Evolutionary conservation across 2,888 invertebrate genomes (phyloP).

Genomic region (Dinocampus coccinellae): DNA sequence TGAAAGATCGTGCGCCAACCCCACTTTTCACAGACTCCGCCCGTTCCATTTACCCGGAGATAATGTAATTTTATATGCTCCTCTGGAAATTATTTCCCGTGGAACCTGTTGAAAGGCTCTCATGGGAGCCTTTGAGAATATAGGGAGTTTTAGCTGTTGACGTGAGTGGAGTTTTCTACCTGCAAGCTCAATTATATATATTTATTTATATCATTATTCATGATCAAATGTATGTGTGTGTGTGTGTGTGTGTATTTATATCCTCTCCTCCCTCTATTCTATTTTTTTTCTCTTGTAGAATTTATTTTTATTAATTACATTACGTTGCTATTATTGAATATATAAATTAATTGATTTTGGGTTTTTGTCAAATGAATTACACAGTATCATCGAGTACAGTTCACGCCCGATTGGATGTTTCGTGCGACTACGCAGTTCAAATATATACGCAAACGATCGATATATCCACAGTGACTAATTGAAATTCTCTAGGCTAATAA

Average conservation of each 20-base stretch:
- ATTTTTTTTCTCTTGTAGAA: neutral
- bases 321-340: neutral
- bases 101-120: conserved; percentile 39
- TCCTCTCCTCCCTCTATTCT: neutral
- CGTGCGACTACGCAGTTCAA: neutral
- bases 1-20: conserved; percentile 35
- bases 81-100: conserved; percentile 38
- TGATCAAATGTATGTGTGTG: too few species aligned
- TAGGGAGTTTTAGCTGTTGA: conserved; percentile 19
- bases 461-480: conserved; percentile 22
- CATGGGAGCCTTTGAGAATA: conserved; percentile 28
- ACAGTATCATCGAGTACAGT: neutral
- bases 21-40: conserved; percentile 20
- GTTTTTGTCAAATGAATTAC: conserved; percentile 11
- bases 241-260: neutral
- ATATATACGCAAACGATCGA: conserved; percentile 8
- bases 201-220: neutral
- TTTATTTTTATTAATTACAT: neutral
- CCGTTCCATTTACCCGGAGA: conserved; percentile 37
- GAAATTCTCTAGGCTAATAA: conserved; percentile 23
- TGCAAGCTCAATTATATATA: neutral
- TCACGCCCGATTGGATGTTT: neutral
- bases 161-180: neutral
- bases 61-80: conserved; percentile 41
- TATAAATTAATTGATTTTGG: neutral